Base-by-base conservation (phyloP, 1,140 invertebrate genomes). In the Leguminivora glycinivorella region DNA sequence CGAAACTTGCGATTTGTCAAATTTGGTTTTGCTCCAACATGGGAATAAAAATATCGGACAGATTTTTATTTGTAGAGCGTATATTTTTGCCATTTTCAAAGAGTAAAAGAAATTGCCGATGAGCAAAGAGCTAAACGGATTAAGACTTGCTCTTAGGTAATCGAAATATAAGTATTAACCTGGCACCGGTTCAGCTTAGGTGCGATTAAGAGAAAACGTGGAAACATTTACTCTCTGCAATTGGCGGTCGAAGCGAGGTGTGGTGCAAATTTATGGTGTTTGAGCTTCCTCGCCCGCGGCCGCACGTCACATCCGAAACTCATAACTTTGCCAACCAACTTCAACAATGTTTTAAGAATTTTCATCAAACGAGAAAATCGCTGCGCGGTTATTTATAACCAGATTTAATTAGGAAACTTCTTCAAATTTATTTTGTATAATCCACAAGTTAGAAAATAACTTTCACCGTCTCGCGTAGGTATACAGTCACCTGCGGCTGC, bases 241-340 rank as follows among this genome's bases (percentile, higher is more conserved):
- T 24, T 66, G 70, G 58, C 68, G 66, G 56, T 40, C 63, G 67
- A 17, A 40, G 67, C 72, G 69, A 74, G 74, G 74, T 77, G 75
- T 76, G 73, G 56, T 68, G 58, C 70, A 29, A 75, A 77, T 78
- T 75, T 81, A 79, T 77, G 71, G 70, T 77, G 66, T 77, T 79
- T 75, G 72, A 72, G 67, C 68, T 75, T 25, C 68, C 63, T 43
- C 56, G 68, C 19, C 52, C 66, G 52, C 69, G 67, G 56, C 72
- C 67, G 58, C 75, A 73, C 76, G 76, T 72, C 63, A 75, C 69
- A 71, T 73, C 73, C 72, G 70, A 67, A 71, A 66, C 68, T 72
- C 69, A 70, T 74, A 72, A 74, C 43, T 58, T 72, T 73, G 63
- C 71, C 68, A 77, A 75, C 69, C 31, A 72, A 56, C 70, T 47